Evolutionary conservation across 1,140 invertebrate species (phyloP), one percentile per base, ranked within the genome.

Genomic region (Drosophila arawakana): DNA sequence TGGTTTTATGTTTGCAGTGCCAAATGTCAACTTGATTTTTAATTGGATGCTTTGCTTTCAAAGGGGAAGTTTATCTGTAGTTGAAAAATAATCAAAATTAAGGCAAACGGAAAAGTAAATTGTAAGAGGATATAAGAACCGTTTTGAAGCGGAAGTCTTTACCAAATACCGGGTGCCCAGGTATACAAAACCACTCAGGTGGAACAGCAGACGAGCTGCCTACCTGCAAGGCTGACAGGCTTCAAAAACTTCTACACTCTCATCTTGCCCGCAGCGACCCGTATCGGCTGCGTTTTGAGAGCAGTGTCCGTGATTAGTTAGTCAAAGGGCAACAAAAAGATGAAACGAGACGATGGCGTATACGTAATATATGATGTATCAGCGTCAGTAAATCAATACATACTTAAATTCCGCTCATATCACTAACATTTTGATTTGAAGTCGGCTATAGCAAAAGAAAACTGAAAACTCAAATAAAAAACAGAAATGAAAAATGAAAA

Each of bases 101-200:
- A 50, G 57, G 37, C 49, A 57, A 88, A 63, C 83, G 83, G 73
- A 89, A 86, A 73, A 59, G 59, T 74, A 30, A 76, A 70, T 61
- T 76, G n/a, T 60, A 68, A 78, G 54, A 63, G 76, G 70, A 78
- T 81, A 70, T 68, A 50, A 62, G 57, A 7, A 63, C 63, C 68
- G 63, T 30, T 55, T 57, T 41, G 73, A 69, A 86, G 70, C 84
- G 83, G 84, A 86, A 89, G 83, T 86, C 84, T 86, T 83, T 80
- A 63, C 76, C 63, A 61, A 77, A 78, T 78, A 70, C 81, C 73
- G 62, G 55, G 47, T 46, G 34, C 44, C 11, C 67, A 81, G 81
- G 82, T 86, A 85, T 61, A 61, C 54, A 60, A 41, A 74, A 8
- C 15, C 82, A 85, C 25, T 76, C 63, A 66, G 63, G 78, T 73